Evolutionary conservation across 2,888 invertebrate genomes (phyloP).

Genomic region (Aleiodes leptofemur): DNA sequence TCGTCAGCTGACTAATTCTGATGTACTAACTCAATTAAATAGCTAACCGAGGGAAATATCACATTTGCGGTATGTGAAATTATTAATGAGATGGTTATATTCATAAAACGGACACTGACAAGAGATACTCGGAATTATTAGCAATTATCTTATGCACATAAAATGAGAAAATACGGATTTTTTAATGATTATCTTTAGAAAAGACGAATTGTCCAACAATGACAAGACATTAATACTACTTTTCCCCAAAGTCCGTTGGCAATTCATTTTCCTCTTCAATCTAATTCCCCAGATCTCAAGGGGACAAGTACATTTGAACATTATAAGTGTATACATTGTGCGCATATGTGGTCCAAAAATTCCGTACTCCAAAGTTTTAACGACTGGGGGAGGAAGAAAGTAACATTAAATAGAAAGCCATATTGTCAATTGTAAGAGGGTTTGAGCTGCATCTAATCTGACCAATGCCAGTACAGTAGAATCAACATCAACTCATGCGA

Average conservation of each 20-base stretch:
- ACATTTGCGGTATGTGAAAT: no score
- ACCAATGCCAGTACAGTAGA: slow-evolving; percentile 21
- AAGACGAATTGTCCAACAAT: slow-evolving; percentile 37
- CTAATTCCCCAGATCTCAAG: slow-evolving; percentile 23
- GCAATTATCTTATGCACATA: no score
- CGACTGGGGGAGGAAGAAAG: slow-evolving; percentile 4
- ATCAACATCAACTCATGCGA: slow-evolving; percentile 29
- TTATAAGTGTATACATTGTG: slow-evolving; percentile 10
- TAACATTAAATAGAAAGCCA: slow-evolving; percentile 5
- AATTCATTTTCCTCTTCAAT: background rate
- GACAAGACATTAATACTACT: slow-evolving; percentile 37
- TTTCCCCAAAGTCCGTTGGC: slow-evolving; percentile 7
- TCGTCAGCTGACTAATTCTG: no score
- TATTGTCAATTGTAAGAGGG: slow-evolving; percentile 1
- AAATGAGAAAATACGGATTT: no score
- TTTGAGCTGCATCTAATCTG: slow-evolving; percentile 21
- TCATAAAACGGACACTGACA: no score
- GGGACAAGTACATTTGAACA: slow-evolving; percentile 28
- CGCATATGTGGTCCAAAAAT: slow-evolving; percentile 33
- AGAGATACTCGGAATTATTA: no score
- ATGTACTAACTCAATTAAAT: no score
- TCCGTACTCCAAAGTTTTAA: slow-evolving; percentile 21
- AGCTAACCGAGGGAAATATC: no score
- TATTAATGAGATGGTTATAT: no score
- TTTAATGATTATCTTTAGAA: no score